A percentile compares a stretch with the other conserved stretches of the same genome.
Conservation (phyloP, 2,797 vertebrate species). For the Chrysocyon brachyurus region DNA sequence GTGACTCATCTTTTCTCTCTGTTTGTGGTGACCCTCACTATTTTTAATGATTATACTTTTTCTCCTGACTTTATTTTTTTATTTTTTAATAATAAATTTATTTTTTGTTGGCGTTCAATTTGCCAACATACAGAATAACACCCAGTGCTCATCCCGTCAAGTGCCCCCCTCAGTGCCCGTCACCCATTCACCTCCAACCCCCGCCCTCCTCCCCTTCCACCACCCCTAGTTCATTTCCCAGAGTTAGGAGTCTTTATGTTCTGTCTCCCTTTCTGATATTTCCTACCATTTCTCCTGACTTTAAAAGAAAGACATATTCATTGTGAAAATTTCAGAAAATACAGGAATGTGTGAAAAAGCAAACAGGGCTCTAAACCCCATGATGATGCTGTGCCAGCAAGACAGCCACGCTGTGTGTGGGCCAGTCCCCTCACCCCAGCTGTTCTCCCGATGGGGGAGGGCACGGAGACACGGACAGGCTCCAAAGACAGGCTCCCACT, state of each 20-base stretch:
- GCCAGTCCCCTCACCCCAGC: no score
- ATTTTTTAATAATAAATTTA: no score
- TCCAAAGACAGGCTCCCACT: no score
- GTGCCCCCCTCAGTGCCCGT: no score
- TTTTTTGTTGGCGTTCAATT: no score
- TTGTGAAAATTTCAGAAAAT: background rate
- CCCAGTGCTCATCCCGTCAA: no score
- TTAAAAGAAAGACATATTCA: background rate
- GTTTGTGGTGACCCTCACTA: background rate
- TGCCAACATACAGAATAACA: no score
- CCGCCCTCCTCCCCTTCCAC: no score
- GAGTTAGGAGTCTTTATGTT: no score
- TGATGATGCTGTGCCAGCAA: rapidly evolving
- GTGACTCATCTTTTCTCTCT: background rate
- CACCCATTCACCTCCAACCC: no score
- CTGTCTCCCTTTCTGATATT: no score
- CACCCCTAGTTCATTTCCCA: no score
- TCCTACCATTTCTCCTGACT: background rate
- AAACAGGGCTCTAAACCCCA: background rate
- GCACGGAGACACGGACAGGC: background rate
- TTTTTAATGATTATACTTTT: background rate
- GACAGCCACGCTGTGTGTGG: rapidly evolving
- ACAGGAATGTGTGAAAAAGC: background rate
- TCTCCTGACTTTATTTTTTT: background rate
- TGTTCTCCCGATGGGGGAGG: background rate